Percentiles rank a stretch among this genome's conserved stretches.
phyloP scores from a whole-genome alignment of 2,888 invertebrate species.

The Ariolimax columbianus region DNA sequence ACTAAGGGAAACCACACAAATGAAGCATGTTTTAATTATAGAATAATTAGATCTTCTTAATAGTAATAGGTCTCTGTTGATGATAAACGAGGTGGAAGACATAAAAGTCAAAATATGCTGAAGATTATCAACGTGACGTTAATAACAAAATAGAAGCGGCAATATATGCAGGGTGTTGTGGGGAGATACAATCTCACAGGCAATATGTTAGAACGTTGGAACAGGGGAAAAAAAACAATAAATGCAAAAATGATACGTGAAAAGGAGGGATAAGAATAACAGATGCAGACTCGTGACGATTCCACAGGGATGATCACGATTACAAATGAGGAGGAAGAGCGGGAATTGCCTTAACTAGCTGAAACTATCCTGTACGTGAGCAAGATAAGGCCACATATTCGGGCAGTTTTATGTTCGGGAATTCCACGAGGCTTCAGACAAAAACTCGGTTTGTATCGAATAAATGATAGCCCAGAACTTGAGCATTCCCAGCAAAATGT shows the following conservation, averaged over 20 bases:
- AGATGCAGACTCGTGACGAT: neutral
- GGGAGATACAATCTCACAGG: neutral
- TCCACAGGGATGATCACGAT: neutral
- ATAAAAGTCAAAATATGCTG: neutral
- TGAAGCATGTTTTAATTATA: no score
- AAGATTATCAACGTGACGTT: neutral
- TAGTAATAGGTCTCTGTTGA: no score
- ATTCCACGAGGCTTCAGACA: neutral
- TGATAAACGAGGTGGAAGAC: no score
- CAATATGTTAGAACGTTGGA: neutral
- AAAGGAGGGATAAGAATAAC: neutral
- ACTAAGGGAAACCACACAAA: no score
- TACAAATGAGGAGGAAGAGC: neutral
- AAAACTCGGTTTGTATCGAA: neutral
- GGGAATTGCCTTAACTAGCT: neutral
- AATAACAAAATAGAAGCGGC: no score
- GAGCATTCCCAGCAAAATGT: neutral
- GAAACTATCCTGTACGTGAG: neutral
- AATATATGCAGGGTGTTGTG: neutral
- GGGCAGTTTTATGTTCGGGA: neutral
- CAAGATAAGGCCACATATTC: neutral
- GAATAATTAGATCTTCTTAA: no score
- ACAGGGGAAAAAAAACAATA: neutral
- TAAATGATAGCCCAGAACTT: neutral
- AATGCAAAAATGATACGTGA: neutral